A percentile compares a stretch with the other conserved stretches of the same genome.
Evolutionary conservation across 2,888 invertebrate species (phyloP).

Genomic region (Nudaria mundana): DNA sequence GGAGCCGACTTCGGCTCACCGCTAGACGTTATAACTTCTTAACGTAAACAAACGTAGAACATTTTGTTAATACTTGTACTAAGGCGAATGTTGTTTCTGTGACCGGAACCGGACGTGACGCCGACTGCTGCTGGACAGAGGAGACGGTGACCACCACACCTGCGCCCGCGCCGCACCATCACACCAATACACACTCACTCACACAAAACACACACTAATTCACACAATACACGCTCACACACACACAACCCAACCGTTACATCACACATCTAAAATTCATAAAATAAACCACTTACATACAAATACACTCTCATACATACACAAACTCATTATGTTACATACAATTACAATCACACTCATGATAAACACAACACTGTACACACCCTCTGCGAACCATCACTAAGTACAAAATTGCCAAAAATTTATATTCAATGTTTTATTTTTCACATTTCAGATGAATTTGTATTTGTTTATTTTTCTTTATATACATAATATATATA

Average conservation of each 20-base stretch:
- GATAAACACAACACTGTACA: conserved; percentile 34
- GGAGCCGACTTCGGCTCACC: conserved; percentile 39
- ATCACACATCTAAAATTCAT: conserved; percentile 15
- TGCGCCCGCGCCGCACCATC: conserved; percentile 51
- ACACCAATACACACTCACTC: conserved; percentile 20
- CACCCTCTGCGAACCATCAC: conserved; percentile 64
- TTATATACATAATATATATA: conserved; percentile 35
- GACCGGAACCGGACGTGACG: conserved; percentile 61
- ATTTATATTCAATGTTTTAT: conserved; percentile 50
- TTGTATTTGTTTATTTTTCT: conserved; percentile 38
- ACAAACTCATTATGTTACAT: conserved; percentile 18
- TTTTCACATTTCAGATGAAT: conserved; percentile 41
- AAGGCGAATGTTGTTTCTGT: conserved; percentile 72
- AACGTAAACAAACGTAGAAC: conserved; percentile 64
- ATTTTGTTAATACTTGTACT: conserved; percentile 77
- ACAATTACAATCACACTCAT: conserved; percentile 31
- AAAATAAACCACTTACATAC: conserved; percentile 31
- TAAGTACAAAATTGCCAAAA: conserved; percentile 81
- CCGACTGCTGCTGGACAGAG: conserved; percentile 45
- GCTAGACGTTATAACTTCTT: conserved; percentile 41
- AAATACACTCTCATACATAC: conserved; percentile 34
- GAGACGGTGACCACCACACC: conserved; percentile 42
- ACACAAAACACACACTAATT: conserved; percentile 19
- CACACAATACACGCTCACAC: conserved; percentile 33
- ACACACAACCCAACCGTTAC: conserved; percentile 36